Evolutionary conservation across 2,888 invertebrate species (phyloP).

Genomic region (Carcina quercana): DNA sequence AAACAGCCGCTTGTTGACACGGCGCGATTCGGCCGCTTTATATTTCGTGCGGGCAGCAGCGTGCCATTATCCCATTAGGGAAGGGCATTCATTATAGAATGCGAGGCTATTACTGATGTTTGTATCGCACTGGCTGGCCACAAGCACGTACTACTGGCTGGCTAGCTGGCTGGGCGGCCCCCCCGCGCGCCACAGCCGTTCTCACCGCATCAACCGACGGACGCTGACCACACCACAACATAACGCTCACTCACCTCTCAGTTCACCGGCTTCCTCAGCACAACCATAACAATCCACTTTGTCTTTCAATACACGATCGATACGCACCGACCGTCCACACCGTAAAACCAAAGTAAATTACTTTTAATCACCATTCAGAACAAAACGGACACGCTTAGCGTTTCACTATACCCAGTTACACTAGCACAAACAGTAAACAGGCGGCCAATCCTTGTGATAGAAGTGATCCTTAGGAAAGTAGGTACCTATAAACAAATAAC

Average conservation of each 20-base stretch:
- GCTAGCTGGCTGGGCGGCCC: conserved; percentile 4
- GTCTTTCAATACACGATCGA: conserved; percentile 61
- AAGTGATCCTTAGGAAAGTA: conserved; percentile 52
- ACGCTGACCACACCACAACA: conserved; percentile 20
- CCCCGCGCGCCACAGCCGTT: conserved; percentile 16
- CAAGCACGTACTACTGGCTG: conserved; percentile 18
- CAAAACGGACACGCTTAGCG: conserved; percentile 56
- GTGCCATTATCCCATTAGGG: conserved; percentile 68
- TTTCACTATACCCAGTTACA: conserved; percentile 47
- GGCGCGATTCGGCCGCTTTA: conserved; percentile 58
- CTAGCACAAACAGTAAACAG: conserved; percentile 51
- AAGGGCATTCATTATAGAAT: conserved; percentile 64
- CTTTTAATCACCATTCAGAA: conserved; percentile 70
- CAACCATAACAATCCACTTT: conserved; percentile 61
- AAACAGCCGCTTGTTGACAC: conserved; percentile 63
- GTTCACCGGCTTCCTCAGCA: conserved; percentile 34
- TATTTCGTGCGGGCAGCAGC: conserved; percentile 52
- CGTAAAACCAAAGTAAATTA: conserved; percentile 68
- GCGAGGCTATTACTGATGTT: conserved; percentile 48
- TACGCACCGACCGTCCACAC: conserved; percentile 52
- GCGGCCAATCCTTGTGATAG: conserved; percentile 40
- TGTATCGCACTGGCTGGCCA: too few species aligned
- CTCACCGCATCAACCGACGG: conserved; percentile 18
- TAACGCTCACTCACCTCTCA: conserved; percentile 41
- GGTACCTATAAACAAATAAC: conserved; percentile 72